Evolutionary conservation across 2,113 vertebrate genomes (phyloP).

Genomic region (Eptesicus fuscus): DNA sequence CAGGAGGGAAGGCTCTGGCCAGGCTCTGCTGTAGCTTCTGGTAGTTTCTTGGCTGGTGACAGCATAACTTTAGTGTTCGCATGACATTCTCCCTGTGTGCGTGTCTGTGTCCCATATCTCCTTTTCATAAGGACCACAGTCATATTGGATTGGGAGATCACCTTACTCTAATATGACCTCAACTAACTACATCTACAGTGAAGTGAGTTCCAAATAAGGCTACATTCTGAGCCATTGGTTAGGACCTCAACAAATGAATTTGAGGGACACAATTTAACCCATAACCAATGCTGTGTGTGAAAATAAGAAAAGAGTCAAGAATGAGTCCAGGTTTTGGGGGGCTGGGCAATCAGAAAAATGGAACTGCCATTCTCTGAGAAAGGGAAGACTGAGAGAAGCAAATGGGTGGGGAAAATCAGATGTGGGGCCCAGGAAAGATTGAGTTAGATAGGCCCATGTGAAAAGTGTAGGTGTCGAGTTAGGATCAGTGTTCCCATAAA

Average conservation of each 20-base stretch:
- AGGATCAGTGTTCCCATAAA: neutral
- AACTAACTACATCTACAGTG: neutral
- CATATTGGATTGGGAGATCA: neutral
- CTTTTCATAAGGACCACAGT: neutral
- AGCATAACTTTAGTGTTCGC: neutral
- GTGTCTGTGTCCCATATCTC: neutral
- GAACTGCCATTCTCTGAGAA: neutral
- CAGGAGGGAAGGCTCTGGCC: neutral
- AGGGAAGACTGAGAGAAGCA: neutral
- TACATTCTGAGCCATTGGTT: neutral
- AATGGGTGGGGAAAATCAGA: neutral
- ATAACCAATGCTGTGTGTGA: neutral
- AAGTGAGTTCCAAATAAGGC: neutral
- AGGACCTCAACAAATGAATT: neutral
- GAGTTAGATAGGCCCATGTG: neutral
- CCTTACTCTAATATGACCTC: neutral
- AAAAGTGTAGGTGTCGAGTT: neutral
- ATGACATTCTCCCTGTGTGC: neutral
- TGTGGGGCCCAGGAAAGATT: fast-evolving
- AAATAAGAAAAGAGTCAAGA: neutral
- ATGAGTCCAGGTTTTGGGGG: neutral
- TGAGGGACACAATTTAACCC: neutral
- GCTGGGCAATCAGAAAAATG: neutral
- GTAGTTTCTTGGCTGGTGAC: neutral
- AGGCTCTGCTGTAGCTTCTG: neutral